Conservation (phyloP, 2,797 vertebrate genomes). For the Leuciscus waleckii region DNA sequence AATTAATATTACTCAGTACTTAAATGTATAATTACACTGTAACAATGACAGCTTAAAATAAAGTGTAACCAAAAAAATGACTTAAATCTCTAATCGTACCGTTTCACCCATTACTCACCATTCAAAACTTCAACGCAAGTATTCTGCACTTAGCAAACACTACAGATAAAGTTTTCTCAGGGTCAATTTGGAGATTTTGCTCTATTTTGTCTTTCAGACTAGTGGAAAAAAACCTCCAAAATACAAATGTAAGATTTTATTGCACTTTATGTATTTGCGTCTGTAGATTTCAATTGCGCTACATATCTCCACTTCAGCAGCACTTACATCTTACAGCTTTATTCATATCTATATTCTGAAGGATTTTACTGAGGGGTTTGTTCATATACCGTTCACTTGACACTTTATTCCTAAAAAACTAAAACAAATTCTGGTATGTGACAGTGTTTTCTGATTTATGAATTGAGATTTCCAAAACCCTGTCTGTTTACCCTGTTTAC, state of each 20-base stretch:
- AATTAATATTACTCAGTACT: no score
- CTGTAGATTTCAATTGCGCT: not conserved
- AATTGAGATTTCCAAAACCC: not conserved
- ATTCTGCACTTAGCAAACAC: not conserved
- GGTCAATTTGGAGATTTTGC: not conserved
- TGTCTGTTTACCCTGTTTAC: not conserved
- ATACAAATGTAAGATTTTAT: not conserved
- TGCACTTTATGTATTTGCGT: not conserved
- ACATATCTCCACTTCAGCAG: not conserved
- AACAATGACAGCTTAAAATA: no score
- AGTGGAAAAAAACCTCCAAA: not conserved
- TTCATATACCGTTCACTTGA: not conserved
- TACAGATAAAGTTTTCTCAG: not conserved
- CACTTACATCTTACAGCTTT: not conserved
- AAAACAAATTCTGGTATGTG: no score
- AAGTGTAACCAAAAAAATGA: no score
- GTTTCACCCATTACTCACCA: not conserved
- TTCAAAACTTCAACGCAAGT: not conserved
- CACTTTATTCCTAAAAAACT: not conserved
- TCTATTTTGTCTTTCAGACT: not conserved
- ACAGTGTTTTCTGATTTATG: not conserved
- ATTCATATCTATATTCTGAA: not conserved
- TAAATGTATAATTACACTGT: no score
- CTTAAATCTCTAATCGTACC: not conserved
- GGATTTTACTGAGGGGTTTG: not conserved